These are phyloP conservation scores for Cairina moschata DNA, from an alignment of 2,113 vertebrate genomes.

Conservation along the genomic window DNA sequence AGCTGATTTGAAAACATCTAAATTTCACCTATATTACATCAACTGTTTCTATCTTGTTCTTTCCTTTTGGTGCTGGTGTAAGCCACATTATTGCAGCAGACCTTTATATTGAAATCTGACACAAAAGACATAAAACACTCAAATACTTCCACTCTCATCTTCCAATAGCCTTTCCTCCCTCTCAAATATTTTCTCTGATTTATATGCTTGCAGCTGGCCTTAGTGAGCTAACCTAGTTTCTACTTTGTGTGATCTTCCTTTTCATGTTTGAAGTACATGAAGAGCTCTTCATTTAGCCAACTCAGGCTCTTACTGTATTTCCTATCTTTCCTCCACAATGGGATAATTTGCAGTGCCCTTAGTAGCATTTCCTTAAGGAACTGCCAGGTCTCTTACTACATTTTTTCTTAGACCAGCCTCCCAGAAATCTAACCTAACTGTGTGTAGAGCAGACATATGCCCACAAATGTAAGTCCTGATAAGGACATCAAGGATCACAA, in stretches of 20 bases:
- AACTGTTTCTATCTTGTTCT: neutral
- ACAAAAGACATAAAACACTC: neutral
- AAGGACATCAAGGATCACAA: neutral
- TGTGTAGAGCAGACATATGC: neutral
- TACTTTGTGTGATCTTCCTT: neutral
- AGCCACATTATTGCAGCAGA: neutral
- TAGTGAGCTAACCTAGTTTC: constrained; percentile 32
- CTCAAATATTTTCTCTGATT: neutral
- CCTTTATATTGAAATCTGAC: constrained; percentile 5
- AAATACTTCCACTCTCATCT: neutral
- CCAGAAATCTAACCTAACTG: neutral
- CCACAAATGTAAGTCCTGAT: neutral
- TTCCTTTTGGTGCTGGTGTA: neutral
- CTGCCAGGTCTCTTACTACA: neutral
- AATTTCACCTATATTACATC: neutral
- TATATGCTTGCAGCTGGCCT: neutral
- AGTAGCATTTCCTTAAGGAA: neutral
- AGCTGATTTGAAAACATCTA: neutral
- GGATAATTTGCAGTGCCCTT: neutral
- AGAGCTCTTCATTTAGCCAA: constrained; percentile 15
- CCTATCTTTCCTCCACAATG: neutral
- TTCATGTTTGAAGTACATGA: neutral
- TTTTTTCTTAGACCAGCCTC: neutral
- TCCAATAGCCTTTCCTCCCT: neutral
- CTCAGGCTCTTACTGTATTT: neutral